Conservation (phyloP, 2,113 vertebrate genomes). For the Entomyzon cyanotis region DNA sequence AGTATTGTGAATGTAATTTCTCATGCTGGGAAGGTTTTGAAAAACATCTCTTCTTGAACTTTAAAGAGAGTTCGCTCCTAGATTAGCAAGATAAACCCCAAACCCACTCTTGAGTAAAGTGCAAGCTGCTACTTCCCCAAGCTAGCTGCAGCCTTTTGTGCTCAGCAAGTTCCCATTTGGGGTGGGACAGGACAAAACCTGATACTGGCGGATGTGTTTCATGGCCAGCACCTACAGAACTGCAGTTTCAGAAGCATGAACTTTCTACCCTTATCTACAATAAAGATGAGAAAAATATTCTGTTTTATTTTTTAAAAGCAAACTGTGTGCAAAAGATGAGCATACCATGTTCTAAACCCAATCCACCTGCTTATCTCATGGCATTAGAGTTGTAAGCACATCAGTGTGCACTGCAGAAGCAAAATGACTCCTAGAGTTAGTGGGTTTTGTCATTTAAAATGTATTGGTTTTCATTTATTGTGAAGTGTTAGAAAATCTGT, state of each 20-base stretch:
- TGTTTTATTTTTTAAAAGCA: not conserved
- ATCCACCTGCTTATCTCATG: not conserved
- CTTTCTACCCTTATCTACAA: not conserved
- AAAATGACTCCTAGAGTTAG: not conserved
- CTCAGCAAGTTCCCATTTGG: accelerated
- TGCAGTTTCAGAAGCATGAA: accelerated
- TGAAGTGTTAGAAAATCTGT: not conserved
- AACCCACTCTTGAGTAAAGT: not conserved
- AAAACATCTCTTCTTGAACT: not conserved
- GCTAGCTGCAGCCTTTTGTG: not conserved
- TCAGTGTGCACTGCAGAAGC: not conserved
- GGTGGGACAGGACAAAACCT: not conserved
- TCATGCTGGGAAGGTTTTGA: not conserved
- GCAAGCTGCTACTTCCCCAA: not conserved
- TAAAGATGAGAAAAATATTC: not conserved
- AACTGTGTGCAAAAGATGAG: not conserved
- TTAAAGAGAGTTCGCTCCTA: not conserved
- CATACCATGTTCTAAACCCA: not conserved
- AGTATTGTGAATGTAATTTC: not conserved
- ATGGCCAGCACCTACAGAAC: not conserved
- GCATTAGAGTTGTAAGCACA: not conserved
- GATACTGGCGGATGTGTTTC: not conserved
- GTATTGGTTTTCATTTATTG: not conserved
- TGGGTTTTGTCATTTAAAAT: not conserved
- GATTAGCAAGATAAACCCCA: not conserved